These are phyloP conservation scores for Lydus trimaculatus DNA, from an alignment of 2,888 invertebrate genomes.

Conservation along the genomic window DNA sequence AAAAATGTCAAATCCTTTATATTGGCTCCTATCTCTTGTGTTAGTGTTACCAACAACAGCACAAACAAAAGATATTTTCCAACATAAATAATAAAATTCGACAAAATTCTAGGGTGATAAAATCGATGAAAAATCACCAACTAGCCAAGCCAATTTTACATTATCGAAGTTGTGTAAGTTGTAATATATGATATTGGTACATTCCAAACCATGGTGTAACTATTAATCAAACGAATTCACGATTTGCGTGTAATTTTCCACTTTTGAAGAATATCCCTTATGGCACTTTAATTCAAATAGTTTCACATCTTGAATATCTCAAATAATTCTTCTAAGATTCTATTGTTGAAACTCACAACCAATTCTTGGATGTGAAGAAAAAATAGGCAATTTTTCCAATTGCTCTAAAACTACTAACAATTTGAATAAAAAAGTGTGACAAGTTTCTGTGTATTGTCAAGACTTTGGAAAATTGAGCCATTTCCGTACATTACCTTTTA, in stretches of 20 bases:
- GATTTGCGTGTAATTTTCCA: neutral
- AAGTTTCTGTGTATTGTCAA: neutral
- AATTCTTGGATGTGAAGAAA: neutral
- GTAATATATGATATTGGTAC: neutral
- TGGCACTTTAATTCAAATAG: neutral
- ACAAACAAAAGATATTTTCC: neutral
- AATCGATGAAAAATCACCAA: constrained; percentile 3
- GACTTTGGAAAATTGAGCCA: neutral
- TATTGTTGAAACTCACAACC: neutral
- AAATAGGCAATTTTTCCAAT: neutral
- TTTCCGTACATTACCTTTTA: constrained; percentile 22
- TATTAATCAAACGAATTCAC: neutral
- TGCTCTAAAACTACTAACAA: neutral
- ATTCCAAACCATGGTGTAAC: neutral
- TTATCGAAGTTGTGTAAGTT: constrained; percentile 1
- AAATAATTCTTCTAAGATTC: no score
- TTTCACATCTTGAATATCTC: no score
- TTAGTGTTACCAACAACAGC: neutral
- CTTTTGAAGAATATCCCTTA: neutral
- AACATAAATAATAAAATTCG: neutral
- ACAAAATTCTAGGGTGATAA: neutral
- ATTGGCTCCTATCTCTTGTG: neutral
- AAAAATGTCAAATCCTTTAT: neutral
- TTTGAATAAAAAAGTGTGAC: neutral
- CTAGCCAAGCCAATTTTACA: constrained; percentile 6